phyloP scores from a whole-genome alignment of 2,888 invertebrate genomes.

The Orthonychiurus folsomi region DNA sequence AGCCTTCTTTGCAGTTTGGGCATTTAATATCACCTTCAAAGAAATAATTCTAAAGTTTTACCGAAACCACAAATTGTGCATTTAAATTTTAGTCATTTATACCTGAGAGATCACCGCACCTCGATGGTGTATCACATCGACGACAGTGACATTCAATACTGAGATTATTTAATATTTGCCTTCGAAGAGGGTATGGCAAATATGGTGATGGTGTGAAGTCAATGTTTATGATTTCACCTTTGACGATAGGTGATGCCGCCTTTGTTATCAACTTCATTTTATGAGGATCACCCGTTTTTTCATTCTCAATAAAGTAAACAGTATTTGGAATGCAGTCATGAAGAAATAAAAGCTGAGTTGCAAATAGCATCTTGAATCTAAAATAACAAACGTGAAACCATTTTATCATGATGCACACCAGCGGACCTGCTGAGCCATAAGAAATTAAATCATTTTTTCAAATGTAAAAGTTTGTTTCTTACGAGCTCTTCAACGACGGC shows the following conservation, averaged over 20 bases:
- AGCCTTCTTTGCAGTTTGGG: slow-evolving; percentile 25
- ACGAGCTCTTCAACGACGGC: slow-evolving; percentile 32
- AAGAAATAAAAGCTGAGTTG: slow-evolving; percentile 30
- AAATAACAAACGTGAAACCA: slow-evolving; percentile 10
- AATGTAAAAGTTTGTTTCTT: slow-evolving; percentile 15
- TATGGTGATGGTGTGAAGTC: slow-evolving; percentile 36
- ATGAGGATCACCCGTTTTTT: slow-evolving; percentile 19
- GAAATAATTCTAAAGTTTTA: not conserved
- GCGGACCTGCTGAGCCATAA: too few species aligned
- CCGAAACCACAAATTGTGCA: too few species aligned
- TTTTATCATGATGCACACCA: too few species aligned
- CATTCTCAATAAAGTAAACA: slow-evolving; percentile 31
- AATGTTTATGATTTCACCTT: slow-evolving; percentile 30
- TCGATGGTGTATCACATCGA: slow-evolving; percentile 24
- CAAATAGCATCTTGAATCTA: slow-evolving; percentile 33
- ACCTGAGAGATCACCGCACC: slow-evolving; percentile 17
- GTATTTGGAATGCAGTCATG: slow-evolving; percentile 39
- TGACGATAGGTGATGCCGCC: slow-evolving; percentile 28
- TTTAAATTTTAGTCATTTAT: too few species aligned
- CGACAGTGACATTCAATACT: slow-evolving; percentile 30
- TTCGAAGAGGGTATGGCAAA: slow-evolving; percentile 26
- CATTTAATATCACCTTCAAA: slow-evolving; percentile 28
- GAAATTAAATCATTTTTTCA: too few species aligned
- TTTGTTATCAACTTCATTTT: slow-evolving; percentile 30
- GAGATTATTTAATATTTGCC: slow-evolving; percentile 23